Conservation (phyloP, 2,113 vertebrate genomes). For the Toxostoma redivivum region DNA sequence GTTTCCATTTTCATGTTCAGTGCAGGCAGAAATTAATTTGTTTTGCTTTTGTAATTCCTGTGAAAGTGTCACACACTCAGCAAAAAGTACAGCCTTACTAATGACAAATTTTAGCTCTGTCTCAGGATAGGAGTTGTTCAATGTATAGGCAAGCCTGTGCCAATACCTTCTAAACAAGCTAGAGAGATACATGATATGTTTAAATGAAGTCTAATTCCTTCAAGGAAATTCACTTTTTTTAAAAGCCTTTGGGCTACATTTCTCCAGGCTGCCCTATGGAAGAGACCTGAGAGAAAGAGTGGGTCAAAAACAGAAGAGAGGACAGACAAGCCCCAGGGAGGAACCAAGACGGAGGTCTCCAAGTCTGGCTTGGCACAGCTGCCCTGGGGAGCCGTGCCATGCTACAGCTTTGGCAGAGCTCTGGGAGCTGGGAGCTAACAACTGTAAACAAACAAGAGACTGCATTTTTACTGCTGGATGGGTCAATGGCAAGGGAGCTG, state of each 20-base stretch:
- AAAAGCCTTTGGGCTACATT: not conserved
- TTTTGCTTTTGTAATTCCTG: not conserved
- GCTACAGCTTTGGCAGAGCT: not conserved
- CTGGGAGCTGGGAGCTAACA: not conserved
- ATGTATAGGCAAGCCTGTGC: not conserved
- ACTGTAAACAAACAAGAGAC: not conserved
- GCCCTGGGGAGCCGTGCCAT: not conserved
- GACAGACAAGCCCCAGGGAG: fast-evolving
- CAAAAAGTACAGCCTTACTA: not conserved
- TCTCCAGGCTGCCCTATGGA: not conserved
- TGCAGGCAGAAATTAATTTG: not conserved
- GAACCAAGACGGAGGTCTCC: not conserved
- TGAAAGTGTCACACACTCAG: not conserved
- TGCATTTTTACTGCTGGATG: not conserved
- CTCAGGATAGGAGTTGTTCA: not conserved
- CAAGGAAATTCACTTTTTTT: not conserved
- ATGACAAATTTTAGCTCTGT: not conserved
- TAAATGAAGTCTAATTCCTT: not conserved
- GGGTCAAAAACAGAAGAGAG: not conserved
- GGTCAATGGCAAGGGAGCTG: not conserved
- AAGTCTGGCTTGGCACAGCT: not conserved
- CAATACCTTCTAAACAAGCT: not conserved
- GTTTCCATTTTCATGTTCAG: not conserved
- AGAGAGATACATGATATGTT: not conserved
- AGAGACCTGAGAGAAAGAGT: not conserved